phyloP scores from a whole-genome alignment of 1,140 invertebrate genomes.

The Linepithema humile region DNA sequence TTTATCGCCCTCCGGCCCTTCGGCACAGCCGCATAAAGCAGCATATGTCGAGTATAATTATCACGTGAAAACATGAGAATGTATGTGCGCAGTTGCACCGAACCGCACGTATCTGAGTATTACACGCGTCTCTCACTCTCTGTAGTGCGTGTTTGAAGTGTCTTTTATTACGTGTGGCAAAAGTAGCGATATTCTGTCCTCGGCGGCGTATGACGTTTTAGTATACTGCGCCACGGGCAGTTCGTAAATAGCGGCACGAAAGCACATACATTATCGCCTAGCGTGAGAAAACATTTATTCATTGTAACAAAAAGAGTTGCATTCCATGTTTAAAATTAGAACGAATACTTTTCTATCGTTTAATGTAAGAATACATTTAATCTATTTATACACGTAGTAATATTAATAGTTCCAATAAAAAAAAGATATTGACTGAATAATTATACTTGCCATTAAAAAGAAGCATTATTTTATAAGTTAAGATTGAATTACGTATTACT shows the following conservation, averaged over 20 bases:
- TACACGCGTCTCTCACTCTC: not conserved
- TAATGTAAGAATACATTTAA: not conserved
- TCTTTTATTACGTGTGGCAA: not conserved
- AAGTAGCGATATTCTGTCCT: slow-evolving; percentile 14
- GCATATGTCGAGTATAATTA: slow-evolving; percentile 20
- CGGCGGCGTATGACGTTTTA: not conserved
- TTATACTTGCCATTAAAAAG: not conserved
- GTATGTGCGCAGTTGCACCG: not conserved
- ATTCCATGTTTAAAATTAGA: not conserved
- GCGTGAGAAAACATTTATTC: not conserved
- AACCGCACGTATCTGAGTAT: slow-evolving; percentile 2
- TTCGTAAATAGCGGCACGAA: not conserved
- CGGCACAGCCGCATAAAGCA: not conserved
- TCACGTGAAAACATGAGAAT: slow-evolving; percentile 33
- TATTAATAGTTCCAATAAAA: not conserved
- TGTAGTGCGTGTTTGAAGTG: not conserved
- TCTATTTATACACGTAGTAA: not conserved
- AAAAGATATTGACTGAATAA: not conserved
- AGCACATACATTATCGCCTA: not conserved
- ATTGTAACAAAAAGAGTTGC: not conserved
- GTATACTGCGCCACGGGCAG: slow-evolving; percentile 15
- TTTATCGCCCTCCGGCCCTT: slow-evolving; percentile 57
- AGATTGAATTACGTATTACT: not conserved
- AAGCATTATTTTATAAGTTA: not conserved
- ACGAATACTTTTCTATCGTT: not conserved